Evolutionary conservation across 2,888 invertebrate genomes (phyloP), one percentile per base, ranked within the genome.

Genomic region (Drosophila austrosaltans): DNA sequence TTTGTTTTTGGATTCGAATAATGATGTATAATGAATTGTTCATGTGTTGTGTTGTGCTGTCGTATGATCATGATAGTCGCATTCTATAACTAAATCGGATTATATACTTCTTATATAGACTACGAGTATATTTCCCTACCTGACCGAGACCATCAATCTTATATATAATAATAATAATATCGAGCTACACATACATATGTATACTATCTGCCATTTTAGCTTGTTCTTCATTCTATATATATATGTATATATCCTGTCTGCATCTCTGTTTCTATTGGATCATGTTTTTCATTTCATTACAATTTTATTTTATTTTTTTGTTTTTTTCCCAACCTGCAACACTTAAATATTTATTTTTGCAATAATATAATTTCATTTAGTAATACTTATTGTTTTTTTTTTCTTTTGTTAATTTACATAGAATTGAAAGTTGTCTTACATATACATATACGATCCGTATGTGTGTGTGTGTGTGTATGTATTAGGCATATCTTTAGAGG

Each of bases 401-500:
- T 64, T 32, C 39, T 30, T 16, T 59, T 53, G 36, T 66, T 54
- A 60, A 53, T n/a, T 60, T 28, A 48, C 48, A 48, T 22, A 48
- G 16, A 48, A 48, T 58, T 58, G 22, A 39, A 36, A 36, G 44
- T 25, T 25, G 64, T 36, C 71, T 77, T 77, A 77, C 62, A 53
- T 28, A 54, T 60, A 30, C 61, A 42, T 60, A 30, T 64, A 42
- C 10, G 54, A 39, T 66, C 63, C 62, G 30, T 61, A 16, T 61
- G 32, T 61, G 22, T 62, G 3, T 59, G 20, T 59, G 22, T 20
- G 8, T n/a, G 36, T 63, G 39, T 63, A 20, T 67, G 10, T 67
- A 66, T 71, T 77, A 77, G 78, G 79, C 79, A 78, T 79, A 76
- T 79, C 67, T 42, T 69, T 66, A 78, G 76, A 83, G 76, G 76